Base-by-base conservation (phyloP, 2,113 vertebrate genomes). In the Struthidea cinerea region DNA sequence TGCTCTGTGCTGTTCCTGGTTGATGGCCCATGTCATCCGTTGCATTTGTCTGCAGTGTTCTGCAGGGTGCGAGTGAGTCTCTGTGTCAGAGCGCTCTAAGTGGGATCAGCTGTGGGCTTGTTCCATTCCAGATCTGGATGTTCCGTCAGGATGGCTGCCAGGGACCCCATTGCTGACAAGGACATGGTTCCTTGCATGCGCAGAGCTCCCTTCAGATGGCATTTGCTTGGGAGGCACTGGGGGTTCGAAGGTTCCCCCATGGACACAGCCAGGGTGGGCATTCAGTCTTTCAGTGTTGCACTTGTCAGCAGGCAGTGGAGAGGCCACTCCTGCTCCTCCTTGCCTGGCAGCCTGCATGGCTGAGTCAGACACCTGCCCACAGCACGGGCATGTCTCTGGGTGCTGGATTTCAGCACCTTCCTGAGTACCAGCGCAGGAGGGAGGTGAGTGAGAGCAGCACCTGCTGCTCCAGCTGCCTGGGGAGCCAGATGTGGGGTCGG, bases 401-500 rank as follows among this genome's bases (percentile, higher is more conserved):
- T 30, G 37, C 44, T 37, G 39, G 35, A 18, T 71, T 28, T 56
- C 53, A 16, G 78, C 3, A 2, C 33, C 59, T 52, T 27, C 24
- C 44, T 9, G 35, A 18, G 33, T 1, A 1, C 16, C 0, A 3
- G 49, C 19, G 4, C 7, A 4, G 61, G 17, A 75, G 37, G 17
- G 18, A 57, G 18, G 41, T 1, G 18, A 35, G 32, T 4, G 57
- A 28, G 67, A 47, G 41, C 75, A 65, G 50, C 37, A 5, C 15
- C 35, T 1, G 3, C 71, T 57, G 60, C 60, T 37, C 9, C 57
- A 33, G 44, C 77, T 42, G 52, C 59, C 37, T 2, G 23, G 12
- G 46, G 69, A 57, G 8, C 22, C 3, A 12, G 16, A 7, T 4
- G 6, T 0, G 0, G 33, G 24, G 15, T 24, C 1, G 0, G 28